Evolutionary conservation across 2,888 invertebrate species (phyloP), one percentile per base, ranked within the genome.

Genomic region (Odontocerum albicorne): DNA sequence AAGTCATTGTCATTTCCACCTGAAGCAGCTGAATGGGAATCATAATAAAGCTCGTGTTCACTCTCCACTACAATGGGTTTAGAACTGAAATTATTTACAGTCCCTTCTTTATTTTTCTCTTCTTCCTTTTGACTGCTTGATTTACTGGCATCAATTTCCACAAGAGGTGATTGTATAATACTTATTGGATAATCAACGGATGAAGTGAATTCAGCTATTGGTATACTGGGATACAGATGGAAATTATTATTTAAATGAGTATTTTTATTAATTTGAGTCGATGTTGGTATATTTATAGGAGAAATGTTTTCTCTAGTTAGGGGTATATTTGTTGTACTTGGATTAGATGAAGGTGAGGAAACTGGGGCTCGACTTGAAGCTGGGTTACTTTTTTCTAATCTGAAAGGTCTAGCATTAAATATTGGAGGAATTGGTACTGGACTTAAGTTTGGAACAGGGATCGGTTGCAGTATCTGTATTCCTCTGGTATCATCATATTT

Each of bases 141-240:
- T 21, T 60, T 38, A 33, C 31, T 51, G 12, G 72, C 66, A 46
- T 78, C 76, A 35, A 86, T 71, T 64, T 87, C 87, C 49, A 85
- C 75, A n/a, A 85, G 65, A 13, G 87, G 85, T 12, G 90, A 83
- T 64, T 88, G 84, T 53, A 88, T 80, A 49, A 84, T 79, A 62
- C 86, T 85, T 35, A 86, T 79, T 7, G 89, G 87, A 68, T 88
- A 86, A 62, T 88, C 86, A 35, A 88, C 76, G 1, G 87, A 85
- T 35, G 87, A 84, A 1, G 87, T 74, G 64, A 80, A 88, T 65
- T 87, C 85, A 2, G 82, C 83, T 4, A 89, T 64, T 35, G 85
- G 84, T 46, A 88, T 75, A 65, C 88, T 87, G 64, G 84, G 82
- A 40, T 81, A 70, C 16, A 86, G 72, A 64, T 84, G 77, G 7